Evolutionary conservation across 2,113 vertebrate species (phyloP).

Genomic region (Ceuthmochares aereus): DNA sequence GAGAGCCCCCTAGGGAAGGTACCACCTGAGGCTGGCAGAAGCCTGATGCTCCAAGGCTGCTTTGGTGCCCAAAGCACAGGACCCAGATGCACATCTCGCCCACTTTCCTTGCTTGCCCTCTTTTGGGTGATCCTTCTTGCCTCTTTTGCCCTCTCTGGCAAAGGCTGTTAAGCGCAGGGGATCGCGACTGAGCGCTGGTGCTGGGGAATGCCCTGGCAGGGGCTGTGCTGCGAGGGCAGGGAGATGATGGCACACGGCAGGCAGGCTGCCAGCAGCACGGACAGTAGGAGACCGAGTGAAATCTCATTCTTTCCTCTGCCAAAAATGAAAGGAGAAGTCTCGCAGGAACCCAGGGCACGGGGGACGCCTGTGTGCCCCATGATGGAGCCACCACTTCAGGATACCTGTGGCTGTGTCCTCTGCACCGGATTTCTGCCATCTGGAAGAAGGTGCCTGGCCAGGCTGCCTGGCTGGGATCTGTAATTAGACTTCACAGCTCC

Average conservation of each 20-base stretch:
- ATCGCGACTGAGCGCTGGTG: fast-evolving
- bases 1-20: fast-evolving
- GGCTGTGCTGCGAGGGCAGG: neutral
- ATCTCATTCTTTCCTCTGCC: neutral
- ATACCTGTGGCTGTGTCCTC: neutral
- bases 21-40: neutral
- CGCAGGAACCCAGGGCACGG: neutral
- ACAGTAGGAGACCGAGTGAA: neutral
- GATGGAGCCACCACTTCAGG: neutral
- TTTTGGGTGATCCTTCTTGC: neutral
- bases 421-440: neutral
- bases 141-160: neutral
- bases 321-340: neutral
- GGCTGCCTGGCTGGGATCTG: neutral
- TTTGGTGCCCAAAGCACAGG: neutral
- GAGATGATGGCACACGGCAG: fast-evolving
- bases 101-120: neutral
- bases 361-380: fast-evolving
- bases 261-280: neutral
- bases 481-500: neutral
- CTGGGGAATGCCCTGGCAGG: neutral
- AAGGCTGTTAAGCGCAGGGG: neutral
- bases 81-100: fast-evolving
- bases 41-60: neutral
- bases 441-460: neutral